Evolutionary conservation across 2,888 invertebrate species (phyloP).

Genomic region (Agriopis marginaria): DNA sequence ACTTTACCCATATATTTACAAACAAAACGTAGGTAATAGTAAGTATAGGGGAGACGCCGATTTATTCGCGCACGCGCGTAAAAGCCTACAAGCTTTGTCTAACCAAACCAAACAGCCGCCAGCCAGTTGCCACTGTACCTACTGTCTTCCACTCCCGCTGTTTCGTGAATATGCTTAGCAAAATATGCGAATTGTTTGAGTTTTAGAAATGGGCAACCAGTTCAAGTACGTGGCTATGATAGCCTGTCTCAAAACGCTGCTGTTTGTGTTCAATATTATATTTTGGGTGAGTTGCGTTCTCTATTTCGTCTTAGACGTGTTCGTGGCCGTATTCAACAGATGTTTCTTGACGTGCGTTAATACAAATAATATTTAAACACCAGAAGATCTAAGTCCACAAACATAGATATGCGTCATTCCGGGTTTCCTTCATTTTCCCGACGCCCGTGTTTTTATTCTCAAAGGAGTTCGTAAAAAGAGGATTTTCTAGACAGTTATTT

Average conservation of each 20-base stretch:
- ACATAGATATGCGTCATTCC: neutral
- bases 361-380: neutral
- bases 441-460: too few relatives aligned
- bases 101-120: conserved; percentile 39
- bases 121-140: conserved; percentile 10
- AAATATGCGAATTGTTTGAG: conserved; percentile 26
- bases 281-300: conserved; percentile 90
- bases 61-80: conserved; percentile 71
- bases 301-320: conserved; percentile 11
- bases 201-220: conserved; percentile 88
- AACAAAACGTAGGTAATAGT: conserved; percentile 51
- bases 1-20: conserved; percentile 52
- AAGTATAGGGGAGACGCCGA: conserved; percentile 54
- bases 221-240: conserved; percentile 91
- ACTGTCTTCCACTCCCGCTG: conserved; percentile 14
- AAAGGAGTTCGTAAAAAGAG: too few relatives aligned
- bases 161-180: conserved; percentile 16
- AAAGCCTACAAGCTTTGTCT: conserved; percentile 36
- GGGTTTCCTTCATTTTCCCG: neutral
- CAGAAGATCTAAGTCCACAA: neutral
- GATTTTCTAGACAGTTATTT: too few relatives aligned
- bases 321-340: conserved; percentile 37
- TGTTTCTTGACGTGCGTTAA: conserved; percentile 21
- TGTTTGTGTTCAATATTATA: conserved; percentile 92
- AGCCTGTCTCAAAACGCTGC: conserved; percentile 91